phyloP scores from a whole-genome alignment of 2,888 invertebrate genomes.

The Liopterus haemorrhoidalis region DNA sequence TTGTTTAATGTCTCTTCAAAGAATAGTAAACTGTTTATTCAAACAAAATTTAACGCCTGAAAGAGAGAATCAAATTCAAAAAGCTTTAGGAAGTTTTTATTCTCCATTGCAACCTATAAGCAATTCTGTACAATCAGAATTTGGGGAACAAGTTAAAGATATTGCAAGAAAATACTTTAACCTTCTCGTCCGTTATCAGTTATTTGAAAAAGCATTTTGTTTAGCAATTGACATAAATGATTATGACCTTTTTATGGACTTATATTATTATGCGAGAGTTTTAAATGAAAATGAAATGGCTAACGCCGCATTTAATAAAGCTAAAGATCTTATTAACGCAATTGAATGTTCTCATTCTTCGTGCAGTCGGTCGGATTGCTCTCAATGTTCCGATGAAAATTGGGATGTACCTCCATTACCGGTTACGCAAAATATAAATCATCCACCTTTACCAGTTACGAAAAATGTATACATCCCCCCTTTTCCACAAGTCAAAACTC shows the following conservation, averaged over 20 bases:
- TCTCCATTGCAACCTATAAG: conserved; percentile 47
- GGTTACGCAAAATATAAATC: too few species aligned
- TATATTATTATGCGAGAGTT: conserved; percentile 65
- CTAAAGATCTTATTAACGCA: conserved; percentile 49
- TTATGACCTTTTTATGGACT: conserved; percentile 81
- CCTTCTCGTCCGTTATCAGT: conserved; percentile 68
- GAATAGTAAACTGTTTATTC: conserved; percentile 62
- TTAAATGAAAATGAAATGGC: conserved; percentile 59
- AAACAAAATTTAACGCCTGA: conserved; percentile 53
- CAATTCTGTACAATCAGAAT: background rate
- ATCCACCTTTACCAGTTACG: too few species aligned
- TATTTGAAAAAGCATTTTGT: conserved; percentile 76
- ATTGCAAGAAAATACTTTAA: conserved; percentile 84
- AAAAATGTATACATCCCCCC: too few species aligned
- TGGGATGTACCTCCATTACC: conserved; percentile 3
- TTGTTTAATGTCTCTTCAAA: conserved; percentile 69
- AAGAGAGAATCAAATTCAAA: conserved; percentile 62
- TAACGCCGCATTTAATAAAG: conserved; percentile 64
- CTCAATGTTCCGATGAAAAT: conserved; percentile 53
- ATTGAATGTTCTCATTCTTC: conserved; percentile 70
- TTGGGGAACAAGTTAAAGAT: conserved; percentile 58
- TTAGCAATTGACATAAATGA: conserved; percentile 80
- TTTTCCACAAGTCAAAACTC: too few species aligned
- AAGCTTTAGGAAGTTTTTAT: conserved; percentile 75
- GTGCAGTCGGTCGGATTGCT: too few species aligned